phyloP scores from a whole-genome alignment of 1,140 invertebrate genomes.

The Leptinotarsa lineolata region DNA sequence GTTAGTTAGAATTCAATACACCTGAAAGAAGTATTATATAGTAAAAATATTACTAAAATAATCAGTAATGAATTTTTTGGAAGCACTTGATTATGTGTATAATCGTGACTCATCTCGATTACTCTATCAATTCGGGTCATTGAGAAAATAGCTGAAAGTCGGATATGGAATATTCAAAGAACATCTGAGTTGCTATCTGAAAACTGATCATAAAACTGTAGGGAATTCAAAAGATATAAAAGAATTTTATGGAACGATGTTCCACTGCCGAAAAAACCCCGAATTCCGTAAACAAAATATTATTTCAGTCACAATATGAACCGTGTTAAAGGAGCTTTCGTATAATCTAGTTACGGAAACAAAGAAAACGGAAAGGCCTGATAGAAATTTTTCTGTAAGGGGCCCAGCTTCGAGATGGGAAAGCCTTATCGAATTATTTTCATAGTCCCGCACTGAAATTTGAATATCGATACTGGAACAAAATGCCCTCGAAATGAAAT shows the following conservation, averaged over 20 bases:
- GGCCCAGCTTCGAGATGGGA: background rate
- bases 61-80: too few relatives aligned
- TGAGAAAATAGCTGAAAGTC: background rate
- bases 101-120: too few relatives aligned
- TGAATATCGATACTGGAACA: background rate
- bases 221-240: background rate
- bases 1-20: too few relatives aligned
- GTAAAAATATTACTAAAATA: too few relatives aligned
- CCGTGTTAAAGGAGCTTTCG: background rate
- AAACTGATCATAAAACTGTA: background rate
- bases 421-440: background rate
- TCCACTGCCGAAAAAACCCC: background rate
- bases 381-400: background rate
- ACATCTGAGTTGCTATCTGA: background rate
- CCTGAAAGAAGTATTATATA: too few relatives aligned
- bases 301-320: background rate
- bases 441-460: background rate
- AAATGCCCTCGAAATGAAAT: background rate
- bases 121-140: too few relatives aligned
- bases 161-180: too few relatives aligned
- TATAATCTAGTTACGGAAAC: background rate
- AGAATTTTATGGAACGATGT: background rate
- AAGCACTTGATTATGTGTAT: too few relatives aligned
- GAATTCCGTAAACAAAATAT: background rate
- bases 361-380: constrained; percentile 5